A percentile compares a stretch with the other conserved stretches of the same genome.
Evolutionary conservation across 2,888 invertebrate species (phyloP).

Genomic region (Habroteleia sp.): DNA sequence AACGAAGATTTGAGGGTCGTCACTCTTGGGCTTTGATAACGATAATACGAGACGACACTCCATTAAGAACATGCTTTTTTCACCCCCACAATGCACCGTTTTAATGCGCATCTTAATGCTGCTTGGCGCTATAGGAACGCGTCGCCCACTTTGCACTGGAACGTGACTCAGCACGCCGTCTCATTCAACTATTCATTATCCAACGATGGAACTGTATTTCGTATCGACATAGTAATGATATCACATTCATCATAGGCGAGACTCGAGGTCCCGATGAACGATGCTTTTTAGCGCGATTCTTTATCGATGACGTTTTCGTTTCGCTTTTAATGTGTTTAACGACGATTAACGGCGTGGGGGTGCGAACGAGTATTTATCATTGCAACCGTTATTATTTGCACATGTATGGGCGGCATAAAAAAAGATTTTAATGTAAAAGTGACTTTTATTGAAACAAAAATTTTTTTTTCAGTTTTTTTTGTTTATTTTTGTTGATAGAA

Average conservation of each 20-base stretch:
- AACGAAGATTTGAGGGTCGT: slow-evolving; percentile 72
- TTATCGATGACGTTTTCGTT: slow-evolving; percentile 17
- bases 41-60: slow-evolving; percentile 73
- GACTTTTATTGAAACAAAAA: no score
- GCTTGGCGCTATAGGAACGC: slow-evolving; percentile 11
- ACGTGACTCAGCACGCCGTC: slow-evolving; percentile 56
- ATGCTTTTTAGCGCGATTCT: slow-evolving; percentile 10
- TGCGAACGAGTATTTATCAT: not conserved
- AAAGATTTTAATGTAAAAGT: no score
- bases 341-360: slow-evolving; percentile 6
- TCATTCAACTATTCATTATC: slow-evolving; percentile 57
- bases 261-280: slow-evolving; percentile 6
- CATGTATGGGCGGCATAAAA: no score
- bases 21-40: slow-evolving; percentile 72
- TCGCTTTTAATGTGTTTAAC: slow-evolving; percentile 7
- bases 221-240: slow-evolving; percentile 51
- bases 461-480: no score
- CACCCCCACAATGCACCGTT: slow-evolving; percentile 42
- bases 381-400: not conserved
- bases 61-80: slow-evolving; percentile 67
- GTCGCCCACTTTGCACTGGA: slow-evolving; percentile 39
- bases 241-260: slow-evolving; percentile 49
- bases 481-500: no score
- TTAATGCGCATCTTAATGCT: slow-evolving; percentile 46
- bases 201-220: slow-evolving; percentile 45